Base-by-base conservation (phyloP, 2,113 vertebrate genomes). In the Myxocyprinus asiaticus region DNA sequence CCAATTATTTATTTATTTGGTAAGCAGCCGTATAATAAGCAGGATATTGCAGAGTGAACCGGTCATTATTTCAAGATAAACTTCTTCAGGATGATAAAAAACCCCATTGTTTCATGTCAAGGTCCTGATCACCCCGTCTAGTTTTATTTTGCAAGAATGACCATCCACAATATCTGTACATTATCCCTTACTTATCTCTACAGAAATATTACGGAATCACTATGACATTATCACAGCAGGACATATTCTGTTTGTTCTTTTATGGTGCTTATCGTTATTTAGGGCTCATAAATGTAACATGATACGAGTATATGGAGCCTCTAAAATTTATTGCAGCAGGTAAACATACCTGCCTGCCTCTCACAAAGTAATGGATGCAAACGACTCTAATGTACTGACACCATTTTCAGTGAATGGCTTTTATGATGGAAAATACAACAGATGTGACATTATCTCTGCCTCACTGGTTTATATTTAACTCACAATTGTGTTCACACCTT, bases 371-470 rank as follows among this genome's bases (percentile, higher is more conserved):
- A 85, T 90, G 81, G 47, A 75, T 50, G 43, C 64, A 17, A 75
- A 64, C 43, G 58, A 67, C 53, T 47, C 43, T 47, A 61, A 53
- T 58, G 69, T 75, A 68, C 50, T 33, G 64, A 79, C 76, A 82
- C 50, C 70, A 43, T 69, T 79, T n/a, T 43, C 9, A 53, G 56
- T 15, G n/a, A 74, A 75, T 69, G 15, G 43, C 70, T 47, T 58
- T 70, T 69, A 74, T 71, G 79, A 45, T 70, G 63, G 61, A 76
- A 78, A 62, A 74, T 42, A 3, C 70, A 83, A 76, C 89, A 89
- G 85, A 73, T 88, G 88, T 82, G 85, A 86, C 62, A 84, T 88
- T 89, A 84, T 76, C 44, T 79, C 47, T 74, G 9, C 81, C 70
- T 80, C 82, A 67, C 47, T 9, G 55, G 11, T 4, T 9, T 50